These are phyloP conservation scores for Origma solitaria DNA, from an alignment of 2,113 vertebrate genomes.

Conservation along the genomic window DNA sequence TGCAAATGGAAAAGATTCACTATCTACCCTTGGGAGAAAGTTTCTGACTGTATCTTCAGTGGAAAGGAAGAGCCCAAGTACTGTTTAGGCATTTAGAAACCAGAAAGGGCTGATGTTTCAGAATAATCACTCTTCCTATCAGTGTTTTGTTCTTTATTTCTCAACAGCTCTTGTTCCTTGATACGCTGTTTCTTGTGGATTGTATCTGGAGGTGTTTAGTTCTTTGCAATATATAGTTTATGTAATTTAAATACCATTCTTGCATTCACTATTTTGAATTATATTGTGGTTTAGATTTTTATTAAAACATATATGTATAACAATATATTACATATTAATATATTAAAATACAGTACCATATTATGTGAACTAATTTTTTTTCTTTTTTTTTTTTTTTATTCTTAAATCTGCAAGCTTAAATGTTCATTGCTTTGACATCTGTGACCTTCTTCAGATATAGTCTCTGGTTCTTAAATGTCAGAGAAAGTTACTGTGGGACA, in stretches of 20 bases:
- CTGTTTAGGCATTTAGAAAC: not conserved
- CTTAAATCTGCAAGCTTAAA: not conserved
- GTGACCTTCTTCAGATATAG: not conserved
- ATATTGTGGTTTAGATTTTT: not conserved
- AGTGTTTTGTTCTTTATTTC: not conserved
- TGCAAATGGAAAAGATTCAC: not conserved
- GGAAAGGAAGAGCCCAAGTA: not conserved
- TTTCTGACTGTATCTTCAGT: not conserved
- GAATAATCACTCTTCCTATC: not conserved
- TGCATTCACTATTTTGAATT: not conserved
- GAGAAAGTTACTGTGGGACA: not conserved
- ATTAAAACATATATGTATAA: not conserved
- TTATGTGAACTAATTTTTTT: not conserved
- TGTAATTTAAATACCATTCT: not conserved
- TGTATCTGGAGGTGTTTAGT: fast-evolving
- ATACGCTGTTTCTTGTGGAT: not conserved
- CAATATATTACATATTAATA: not conserved
- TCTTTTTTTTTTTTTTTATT: not conserved
- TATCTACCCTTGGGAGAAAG: not conserved
- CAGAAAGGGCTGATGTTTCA: not conserved
- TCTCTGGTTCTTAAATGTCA: not conserved
- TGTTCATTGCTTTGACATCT: not conserved
- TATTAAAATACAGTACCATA: not conserved
- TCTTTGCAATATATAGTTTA: not conserved
- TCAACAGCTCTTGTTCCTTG: not conserved